Evolutionary conservation across 2,113 vertebrate species (phyloP), one percentile per base, ranked within the genome.

Genomic region (Carassius auratus): DNA sequence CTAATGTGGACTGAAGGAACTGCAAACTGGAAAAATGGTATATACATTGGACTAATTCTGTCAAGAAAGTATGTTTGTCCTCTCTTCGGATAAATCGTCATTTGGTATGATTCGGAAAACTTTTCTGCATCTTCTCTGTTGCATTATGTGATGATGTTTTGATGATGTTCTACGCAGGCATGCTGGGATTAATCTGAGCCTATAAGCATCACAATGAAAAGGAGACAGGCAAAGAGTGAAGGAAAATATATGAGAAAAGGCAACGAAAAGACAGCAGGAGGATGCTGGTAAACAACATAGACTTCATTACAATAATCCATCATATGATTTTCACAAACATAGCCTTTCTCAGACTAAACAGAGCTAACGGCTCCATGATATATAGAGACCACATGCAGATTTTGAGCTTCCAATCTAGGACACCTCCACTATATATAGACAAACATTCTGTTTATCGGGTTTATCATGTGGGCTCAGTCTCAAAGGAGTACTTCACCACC

Each of bases 1-100:
- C 59, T 89, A 85, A 78, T 86, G 85, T 85, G 73, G 50, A 84
- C 79, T 5, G 61, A 74, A 86, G 45, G 21, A 38, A 36, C 80
- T 68, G 23, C n/a, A 84, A 52, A 33, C 68, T 13, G 15, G 36
- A 62, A 26, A 64, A 79, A 19, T 36, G 1, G 14, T 68, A 68
- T 66, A 48, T 23, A 50, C n/a, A 3, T 9, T 23, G 38, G 12
- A 23, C 42, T 61, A 73, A 62, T 83, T 84, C 33, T 14, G 33
- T 76, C 86, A 50, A 23, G 48, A 85, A 45, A 57, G 23, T 13
- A 57, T 79, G 84, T 64, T 76, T 87, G 50, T 77, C 33, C 76
- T 76, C 64, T 86, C 61, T 45, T 61, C 13, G 26, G 50, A 21
- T 76, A 59, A 76, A 82, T 52, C 21, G 4, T 59, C 45, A 73